Percentiles rank a stretch among this genome's conserved stretches.
phyloP scores from a whole-genome alignment of 2,797 vertebrate genomes.

The Phyllotis vaccarum region DNA sequence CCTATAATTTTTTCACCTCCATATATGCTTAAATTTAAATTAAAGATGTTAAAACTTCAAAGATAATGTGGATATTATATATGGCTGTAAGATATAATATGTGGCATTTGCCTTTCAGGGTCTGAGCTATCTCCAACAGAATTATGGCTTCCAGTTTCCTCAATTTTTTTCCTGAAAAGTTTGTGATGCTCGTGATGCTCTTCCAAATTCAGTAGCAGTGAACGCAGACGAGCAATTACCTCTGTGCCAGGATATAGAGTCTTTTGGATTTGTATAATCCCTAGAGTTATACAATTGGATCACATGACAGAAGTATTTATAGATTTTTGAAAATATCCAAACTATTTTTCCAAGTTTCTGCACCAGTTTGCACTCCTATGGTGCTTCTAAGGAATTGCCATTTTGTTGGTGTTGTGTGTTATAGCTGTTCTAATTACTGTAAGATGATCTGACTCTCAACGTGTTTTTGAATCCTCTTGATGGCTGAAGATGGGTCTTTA shows the following conservation, averaged over 20 bases:
- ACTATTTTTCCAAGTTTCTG: neutral
- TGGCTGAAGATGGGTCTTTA: neutral
- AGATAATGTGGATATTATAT: neutral
- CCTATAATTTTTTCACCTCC: neutral
- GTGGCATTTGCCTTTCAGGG: neutral
- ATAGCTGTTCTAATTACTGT: neutral
- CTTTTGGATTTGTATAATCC: neutral
- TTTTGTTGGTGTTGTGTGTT: neutral
- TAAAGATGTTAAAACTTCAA: neutral
- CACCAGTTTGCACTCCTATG: neutral
- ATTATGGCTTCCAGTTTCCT: too few species aligned
- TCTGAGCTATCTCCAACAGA: neutral
- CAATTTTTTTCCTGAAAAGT: too few species aligned
- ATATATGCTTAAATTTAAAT: too few species aligned
- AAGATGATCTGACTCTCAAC: neutral
- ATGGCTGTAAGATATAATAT: neutral
- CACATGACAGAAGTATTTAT: neutral
- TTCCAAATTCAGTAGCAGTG: neutral
- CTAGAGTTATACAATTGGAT: neutral
- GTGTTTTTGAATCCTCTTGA: neutral
- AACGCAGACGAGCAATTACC: neutral
- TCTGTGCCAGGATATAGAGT: neutral
- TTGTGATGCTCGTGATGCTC: neutral
- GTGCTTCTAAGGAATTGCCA: neutral
- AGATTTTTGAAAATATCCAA: neutral